Evolutionary conservation across 2,888 invertebrate species (phyloP).

Genomic region (Sialis lutaria): DNA sequence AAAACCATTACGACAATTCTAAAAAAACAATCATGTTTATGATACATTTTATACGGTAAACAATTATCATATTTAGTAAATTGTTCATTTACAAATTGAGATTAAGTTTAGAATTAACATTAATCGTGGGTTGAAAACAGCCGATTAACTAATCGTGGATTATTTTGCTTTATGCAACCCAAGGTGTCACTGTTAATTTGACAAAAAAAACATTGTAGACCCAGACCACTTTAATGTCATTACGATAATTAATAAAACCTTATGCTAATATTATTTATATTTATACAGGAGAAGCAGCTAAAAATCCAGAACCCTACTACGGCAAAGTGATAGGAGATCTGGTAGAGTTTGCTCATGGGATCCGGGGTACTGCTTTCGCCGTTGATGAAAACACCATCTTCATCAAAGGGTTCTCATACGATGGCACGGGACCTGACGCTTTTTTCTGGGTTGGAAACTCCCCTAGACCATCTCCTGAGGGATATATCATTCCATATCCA

Average conservation of each 20-base stretch:
- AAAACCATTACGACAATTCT: too few relatives aligned
- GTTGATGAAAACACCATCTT: conserved; percentile 79
- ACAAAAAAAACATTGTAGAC: too few relatives aligned
- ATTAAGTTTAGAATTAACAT: too few relatives aligned
- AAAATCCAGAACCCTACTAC: conserved; percentile 46
- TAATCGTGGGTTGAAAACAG: too few relatives aligned
- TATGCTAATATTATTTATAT: neutral
- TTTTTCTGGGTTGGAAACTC: conserved; percentile 84
- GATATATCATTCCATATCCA: conserved; percentile 71
- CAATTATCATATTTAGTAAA: too few relatives aligned
- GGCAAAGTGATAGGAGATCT: conserved; percentile 61
- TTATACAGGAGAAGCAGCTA: conserved; percentile 10
- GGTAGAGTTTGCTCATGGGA: conserved; percentile 58
- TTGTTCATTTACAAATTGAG: too few relatives aligned
- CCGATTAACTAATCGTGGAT: too few relatives aligned
- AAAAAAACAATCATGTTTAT: too few relatives aligned
- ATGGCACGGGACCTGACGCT: conserved; percentile 74
- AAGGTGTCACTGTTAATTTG: too few relatives aligned
- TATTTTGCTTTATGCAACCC: too few relatives aligned
- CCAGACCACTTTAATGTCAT: too few relatives aligned
- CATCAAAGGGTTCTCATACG: conserved; percentile 75
- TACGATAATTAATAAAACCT: neutral
- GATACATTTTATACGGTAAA: too few relatives aligned
- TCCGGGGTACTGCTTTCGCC: conserved; percentile 67
- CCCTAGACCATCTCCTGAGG: conserved; percentile 62